phyloP scores from a whole-genome alignment of 2,888 invertebrate species.

The Calliopum simillimum region DNA sequence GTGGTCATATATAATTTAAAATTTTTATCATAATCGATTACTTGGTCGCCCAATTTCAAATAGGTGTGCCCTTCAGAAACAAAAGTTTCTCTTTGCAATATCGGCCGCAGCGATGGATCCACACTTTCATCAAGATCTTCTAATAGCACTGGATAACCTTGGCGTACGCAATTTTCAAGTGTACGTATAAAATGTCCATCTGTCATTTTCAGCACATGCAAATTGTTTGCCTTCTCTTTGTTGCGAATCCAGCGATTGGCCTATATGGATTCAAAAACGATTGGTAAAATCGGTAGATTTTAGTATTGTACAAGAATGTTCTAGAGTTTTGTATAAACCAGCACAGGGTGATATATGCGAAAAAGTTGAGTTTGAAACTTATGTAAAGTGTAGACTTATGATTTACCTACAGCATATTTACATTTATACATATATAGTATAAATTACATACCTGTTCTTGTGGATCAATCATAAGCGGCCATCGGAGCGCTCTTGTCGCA shows the following conservation, averaged over 20 bases:
- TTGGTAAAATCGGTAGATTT: constrained; percentile 33
- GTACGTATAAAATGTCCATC: constrained; percentile 81
- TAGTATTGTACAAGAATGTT: too few species aligned
- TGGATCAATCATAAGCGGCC: constrained; percentile 95
- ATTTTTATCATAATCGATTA: constrained; percentile 88
- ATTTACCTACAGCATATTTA: background rate
- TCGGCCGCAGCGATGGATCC: constrained; percentile 87
- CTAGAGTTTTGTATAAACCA: too few species aligned
- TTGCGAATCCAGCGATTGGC: constrained; percentile 93
- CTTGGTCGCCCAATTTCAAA: constrained; percentile 86
- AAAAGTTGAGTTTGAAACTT: too few species aligned
- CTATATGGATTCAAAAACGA: constrained; percentile 61
- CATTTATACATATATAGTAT: background rate
- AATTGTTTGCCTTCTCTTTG: constrained; percentile 81
- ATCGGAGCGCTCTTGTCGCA: constrained; percentile 82
- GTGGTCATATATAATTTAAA: constrained; percentile 93
- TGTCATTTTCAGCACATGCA: constrained; percentile 83
- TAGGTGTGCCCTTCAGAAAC: constrained; percentile 80
- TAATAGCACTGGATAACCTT: constrained; percentile 87
- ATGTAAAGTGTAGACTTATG: too few species aligned
- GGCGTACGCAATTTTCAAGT: constrained; percentile 81
- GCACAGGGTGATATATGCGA: too few species aligned
- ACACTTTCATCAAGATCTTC: constrained; percentile 90
- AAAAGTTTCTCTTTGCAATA: constrained; percentile 83
- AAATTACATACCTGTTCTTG: constrained; percentile 83